Evolutionary conservation across 2,888 invertebrate genomes (phyloP).

Genomic region (Tridacna crocea): DNA sequence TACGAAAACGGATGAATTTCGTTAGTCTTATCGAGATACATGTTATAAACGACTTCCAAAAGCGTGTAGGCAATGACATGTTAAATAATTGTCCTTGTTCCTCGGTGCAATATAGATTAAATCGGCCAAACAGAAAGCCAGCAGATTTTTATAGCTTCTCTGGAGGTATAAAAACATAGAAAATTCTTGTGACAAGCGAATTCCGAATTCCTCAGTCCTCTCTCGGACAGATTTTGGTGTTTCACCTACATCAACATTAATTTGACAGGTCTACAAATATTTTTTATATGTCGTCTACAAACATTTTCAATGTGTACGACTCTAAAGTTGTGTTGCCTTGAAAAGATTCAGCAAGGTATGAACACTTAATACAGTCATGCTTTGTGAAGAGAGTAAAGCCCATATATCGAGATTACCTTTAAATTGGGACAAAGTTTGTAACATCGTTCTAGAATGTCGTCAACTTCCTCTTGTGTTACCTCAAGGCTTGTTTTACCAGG

Average conservation of each 20-base stretch:
- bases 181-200: no score
- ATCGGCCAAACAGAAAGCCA: no score
- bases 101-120: no score
- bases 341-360: neutral
- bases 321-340: neutral
- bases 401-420: neutral
- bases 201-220: neutral
- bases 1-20: no score
- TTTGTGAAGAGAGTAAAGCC: neutral
- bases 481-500: slow-evolving; percentile 1
- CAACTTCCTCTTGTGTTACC: neutral
- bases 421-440: neutral
- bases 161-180: no score
- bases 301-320: neutral
- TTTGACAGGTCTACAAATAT: neutral
- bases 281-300: no score
- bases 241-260: neutral
- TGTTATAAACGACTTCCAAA: no score
- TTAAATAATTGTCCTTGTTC: no score
- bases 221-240: neutral
- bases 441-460: neutral
- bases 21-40: no score
- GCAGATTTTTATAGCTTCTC: no score
- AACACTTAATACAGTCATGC: neutral
- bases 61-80: no score